Base-by-base conservation (phyloP, 1,140 invertebrate genomes). In the Rhagoletis zephyria region DNA sequence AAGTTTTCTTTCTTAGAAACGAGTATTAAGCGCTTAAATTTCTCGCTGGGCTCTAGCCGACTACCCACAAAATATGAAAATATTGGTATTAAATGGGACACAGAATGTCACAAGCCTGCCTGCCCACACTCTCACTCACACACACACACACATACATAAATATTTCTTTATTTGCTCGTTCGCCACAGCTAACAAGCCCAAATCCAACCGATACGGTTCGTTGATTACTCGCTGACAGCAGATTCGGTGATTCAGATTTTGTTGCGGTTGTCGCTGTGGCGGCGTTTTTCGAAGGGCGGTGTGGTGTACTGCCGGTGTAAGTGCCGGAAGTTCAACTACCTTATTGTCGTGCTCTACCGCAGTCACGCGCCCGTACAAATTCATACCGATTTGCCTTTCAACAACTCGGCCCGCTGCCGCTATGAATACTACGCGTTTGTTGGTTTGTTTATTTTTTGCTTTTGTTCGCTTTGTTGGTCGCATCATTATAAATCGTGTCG, bases 151-250 rank as follows among this genome's bases (percentile, higher is more conserved):
- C 16, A 63, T 63, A 14, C 16, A 63, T 63, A 56, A 2, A 10
- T 56, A 56, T 56, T 56, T 56, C 51, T 30, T 30, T 56, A 56
- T 56, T 63, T 63, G n/a, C 16, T 63, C n/a, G 61, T 14, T 14
- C 16, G 61, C 12, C 16, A 63, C 16, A 14, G 61, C n/a, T 63
- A 63, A 63, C 12, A 63, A 63, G 61, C 4, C 61, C 61, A 63
- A 63, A 63, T 67, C n/a, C 64, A 67, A 67, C n/a, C 64, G 64
- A 4, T 67, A 67, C 19, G 64, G 64, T 67, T 40, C 30, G 64
- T 67, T 67, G 64, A 67, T 67, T 67, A 40, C 64, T 67, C 48
- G 48, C 2, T n/a, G 48, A 77, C 74, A 56, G 48, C 74, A n/a
- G 74, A 51, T 56, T 30, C 30, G 0, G 30, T 30, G 1, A 30